Base-by-base conservation (phyloP, 2,797 vertebrate species). In the Babyrousa celebensis region DNA sequence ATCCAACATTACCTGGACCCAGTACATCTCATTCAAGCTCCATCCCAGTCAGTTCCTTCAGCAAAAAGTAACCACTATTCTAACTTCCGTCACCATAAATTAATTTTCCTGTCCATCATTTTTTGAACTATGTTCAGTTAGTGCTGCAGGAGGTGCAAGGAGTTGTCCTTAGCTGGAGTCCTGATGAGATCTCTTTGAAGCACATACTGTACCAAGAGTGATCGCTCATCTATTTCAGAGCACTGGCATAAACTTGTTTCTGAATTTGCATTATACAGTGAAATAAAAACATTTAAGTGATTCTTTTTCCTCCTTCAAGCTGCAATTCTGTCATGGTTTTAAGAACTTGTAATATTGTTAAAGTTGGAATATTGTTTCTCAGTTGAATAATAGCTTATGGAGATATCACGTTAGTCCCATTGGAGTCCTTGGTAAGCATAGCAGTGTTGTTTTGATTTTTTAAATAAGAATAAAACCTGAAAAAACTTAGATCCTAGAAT, bases 281-380 rank as follows among this genome's bases (percentile, higher is more conserved):
- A 84, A 92, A 68, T 36, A 15, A 40, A 54, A 86, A 80, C 52
- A 60, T 17, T 17, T 40, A 65, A 71, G 9, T 43, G 17, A 60
- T 12, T 89, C 36, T 36, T 94, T 36, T 52, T 10, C 3, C 29
- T 7, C 7, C 16, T 70, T 21, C 8, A 88, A 67, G 12, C 15
- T 63, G 5, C 8, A 75, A 18, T 93, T 36, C 17, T 77, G 62
- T 83, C 20, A 68, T 36, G 25, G 21, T 40, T 63, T 84, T 54
- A 72, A 75, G 48, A 80, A 23, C 20, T 4, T 25, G 2, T 18
- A 63, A 62, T 74, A n/a, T 62, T 87, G 12, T 68, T 95, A 68
- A 72, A 75, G 63, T 82, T 88, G 82, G 80, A 82, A 68, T 71
- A 75, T 58, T 85, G 1, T 86, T 94, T 95, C 62, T 94, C 43